Base-by-base conservation (phyloP, 2,113 vertebrate species). In the Notarius lentiginosus region DNA sequence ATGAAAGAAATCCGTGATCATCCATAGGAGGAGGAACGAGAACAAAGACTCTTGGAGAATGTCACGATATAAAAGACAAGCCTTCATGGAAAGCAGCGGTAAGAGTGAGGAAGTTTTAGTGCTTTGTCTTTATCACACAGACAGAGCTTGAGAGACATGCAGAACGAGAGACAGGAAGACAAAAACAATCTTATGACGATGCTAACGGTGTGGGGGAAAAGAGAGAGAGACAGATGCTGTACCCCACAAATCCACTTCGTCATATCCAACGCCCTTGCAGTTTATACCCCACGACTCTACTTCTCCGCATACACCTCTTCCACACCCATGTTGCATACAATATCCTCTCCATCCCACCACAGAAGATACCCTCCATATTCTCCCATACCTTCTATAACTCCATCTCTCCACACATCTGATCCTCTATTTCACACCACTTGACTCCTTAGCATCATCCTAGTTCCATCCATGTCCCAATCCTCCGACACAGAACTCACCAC, bases 11-110 rank as follows among this genome's bases (percentile, higher is more conserved):
- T 49, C 24, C 53, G 30, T 11, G 55, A 58, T 80, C 55, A 63
- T 15, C n/a, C 60, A 79, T 34, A 66, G 22, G 12, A 79, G 24
- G 53, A 80, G 49, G n/a, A 56, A 65, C 11, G 49, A 53, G 34
- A 53, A 20, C 24, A 66, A 63, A 65, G 14, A 66, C 15, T 34
- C 60, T 53, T 53, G 18, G 27, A 63, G 10, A 34, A 85, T 34
- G 30, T 86, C 84, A 79, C 49, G 73, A 68, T 80, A 79, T 86
- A 55, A 68, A 66, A 66, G 60, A 61, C 24, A 77, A 63, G 24
- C 53, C 18, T 55, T 22, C 58, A 72, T 34, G 68, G 30, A 27
- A 75, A 70, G 6, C n/a, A 80, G 18, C 27, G 11, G 60, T 22
- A 80, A 41, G 15, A 34, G 4, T 68, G 61, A 34, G 6, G 56